phyloP scores from a whole-genome alignment of 2,888 invertebrate species.

The Villa cingulata region DNA sequence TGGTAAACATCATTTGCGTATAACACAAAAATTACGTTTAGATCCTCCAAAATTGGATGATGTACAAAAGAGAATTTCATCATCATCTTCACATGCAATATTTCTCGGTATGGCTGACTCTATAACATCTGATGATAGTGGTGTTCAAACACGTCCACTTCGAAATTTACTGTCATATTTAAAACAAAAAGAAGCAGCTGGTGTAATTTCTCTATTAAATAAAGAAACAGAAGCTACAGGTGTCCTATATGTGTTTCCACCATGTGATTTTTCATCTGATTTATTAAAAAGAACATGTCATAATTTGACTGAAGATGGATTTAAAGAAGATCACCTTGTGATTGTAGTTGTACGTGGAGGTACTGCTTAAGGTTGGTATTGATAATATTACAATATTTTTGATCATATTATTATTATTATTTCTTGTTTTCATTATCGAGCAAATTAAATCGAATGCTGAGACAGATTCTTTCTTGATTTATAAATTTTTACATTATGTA shows the following conservation, averaged over 20 bases:
- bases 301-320: conserved; percentile 73
- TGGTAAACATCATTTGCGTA: conserved; percentile 81
- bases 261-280: conserved; percentile 90
- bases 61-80: conserved; percentile 82
- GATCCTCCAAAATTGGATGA: conserved; percentile 94
- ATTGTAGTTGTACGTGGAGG: conserved; percentile 89
- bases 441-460: too few relatives aligned
- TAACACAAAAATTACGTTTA: conserved; percentile 83
- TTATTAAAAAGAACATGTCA: conserved; percentile 80
- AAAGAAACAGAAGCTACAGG: conserved; percentile 90
- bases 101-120: conserved; percentile 84
- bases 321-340: conserved; percentile 89
- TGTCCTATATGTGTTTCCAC: conserved; percentile 92
- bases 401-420: too few relatives aligned
- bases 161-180: conserved; percentile 91
- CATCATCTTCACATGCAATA: conserved; percentile 84
- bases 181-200: conserved; percentile 97
- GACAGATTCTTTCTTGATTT: too few relatives aligned
- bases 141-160: conserved; percentile 79
- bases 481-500: too few relatives aligned
- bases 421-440: too few relatives aligned
- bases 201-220: conserved; percentile 82
- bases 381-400: too few relatives aligned
- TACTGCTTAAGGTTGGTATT: conserved; percentile 46
- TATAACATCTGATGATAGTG: conserved; percentile 62